Evolutionary conservation across 2,888 invertebrate genomes (phyloP), one percentile per base, ranked within the genome.

Genomic region (Malacosoma neustria): DNA sequence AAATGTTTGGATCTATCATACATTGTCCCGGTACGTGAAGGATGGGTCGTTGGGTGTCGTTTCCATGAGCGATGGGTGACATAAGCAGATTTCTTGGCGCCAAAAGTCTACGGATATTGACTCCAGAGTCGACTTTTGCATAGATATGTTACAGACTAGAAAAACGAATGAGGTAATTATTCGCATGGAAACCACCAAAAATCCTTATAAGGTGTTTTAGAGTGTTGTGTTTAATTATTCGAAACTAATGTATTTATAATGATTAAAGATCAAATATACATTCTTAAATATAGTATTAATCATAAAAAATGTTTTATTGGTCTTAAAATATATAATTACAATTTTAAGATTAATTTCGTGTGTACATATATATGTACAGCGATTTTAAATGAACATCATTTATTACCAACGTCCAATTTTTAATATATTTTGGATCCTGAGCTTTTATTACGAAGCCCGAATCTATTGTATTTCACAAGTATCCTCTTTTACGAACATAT

Each of bases 1-100:
- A 64, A 65, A 57, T 66, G 61, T 70, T 51, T 57, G 59, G 64
- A 72, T 71, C 68, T 64, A 70, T 72, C 71, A 72, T 43, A 38
- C 40, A 44, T 48, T 51, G 56, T 63, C 50, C 38, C 41, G 46
- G 37, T 40, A 40, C 42, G 44, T 49, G 39, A 49, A 33, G 42
- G 56, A 56, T 52, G 48, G 15, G 30, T 40, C 35, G 34, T 33
- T 34, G 30, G 32, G 37, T 41, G 49, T 46, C 40, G 34, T 39
- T 42, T 36, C 42, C 40, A 48, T 45, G 47, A 47, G 39, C 48
- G 49, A 51, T 49, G 45, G 45, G 51, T 67, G 58, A 54, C 51
- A 49, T 54, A 47, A 48, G 50, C 53, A 57, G 52, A 48, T 57
- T 61, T 57, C 55, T 55, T 49, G 60, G 54, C 58, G 55, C 54